Base-by-base conservation (phyloP, 2,797 vertebrate species). In the Scyliorhinus canicula region DNA sequence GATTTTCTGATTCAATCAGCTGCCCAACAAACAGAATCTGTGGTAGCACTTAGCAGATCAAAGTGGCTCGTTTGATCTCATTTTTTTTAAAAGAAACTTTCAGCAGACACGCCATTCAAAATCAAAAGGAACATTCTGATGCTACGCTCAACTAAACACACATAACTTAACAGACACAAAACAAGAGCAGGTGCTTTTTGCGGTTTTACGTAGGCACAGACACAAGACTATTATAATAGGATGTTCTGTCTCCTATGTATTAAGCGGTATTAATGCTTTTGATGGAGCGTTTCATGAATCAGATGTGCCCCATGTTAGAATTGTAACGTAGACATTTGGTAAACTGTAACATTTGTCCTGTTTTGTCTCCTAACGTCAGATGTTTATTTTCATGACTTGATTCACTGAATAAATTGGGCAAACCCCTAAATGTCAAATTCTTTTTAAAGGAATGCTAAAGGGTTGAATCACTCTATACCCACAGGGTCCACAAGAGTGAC, bases 301-400 rank as follows among this genome's bases (percentile, higher is more conserved):
- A 91, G 88, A 91, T 28, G n/a, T 44, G n/a, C 19, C 85, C n/a
- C 24, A 3, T 88, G 85, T 65, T 91, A 44, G 57, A 91, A 91
- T 40, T 65, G 88, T 40, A 91, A 91, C 88, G 44, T 40, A 65
- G 88, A 65, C 35, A 3, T 65, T 65, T 91, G n/a, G 57, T 8
- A 91, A 91, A 65, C 40, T 91, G 88, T 91, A 91, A 44, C 24
- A 7, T 65, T 91, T 28, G 21, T 91, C 44, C 88, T 63, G 88
- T 40, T 91, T 44, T 91, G 88, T 60, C 65, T 90, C 57, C 88
- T 24, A 91, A 24, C 63, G n/a, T 40, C 60, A 65, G n/a, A 65
- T 91, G 88, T 91, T 91, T 91, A 91, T 63, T 91, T 91, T 91
- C 88, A 91, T 65, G 88, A 91, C 88, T 65, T 63, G 60, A 91